phyloP scores from a whole-genome alignment of 2,113 vertebrate genomes.

The Plecotus auritus region DNA sequence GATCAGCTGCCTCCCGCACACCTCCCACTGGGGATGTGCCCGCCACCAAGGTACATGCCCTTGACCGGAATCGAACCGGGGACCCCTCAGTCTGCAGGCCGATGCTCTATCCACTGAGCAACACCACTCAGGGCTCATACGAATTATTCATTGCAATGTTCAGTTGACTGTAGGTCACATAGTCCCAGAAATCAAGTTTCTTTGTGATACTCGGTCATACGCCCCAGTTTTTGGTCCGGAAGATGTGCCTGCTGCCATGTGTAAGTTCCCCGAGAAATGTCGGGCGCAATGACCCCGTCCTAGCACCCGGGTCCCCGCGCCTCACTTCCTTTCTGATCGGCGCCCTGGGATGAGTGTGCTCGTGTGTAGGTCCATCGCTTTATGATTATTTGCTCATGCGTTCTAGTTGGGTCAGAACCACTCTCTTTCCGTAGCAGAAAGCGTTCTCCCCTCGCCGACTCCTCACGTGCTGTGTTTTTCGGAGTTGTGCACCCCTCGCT shows the following conservation, averaged over 20 bases:
- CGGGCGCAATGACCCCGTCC: accelerated
- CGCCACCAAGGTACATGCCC: no score
- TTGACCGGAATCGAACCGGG: no score
- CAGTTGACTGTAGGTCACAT: neutral
- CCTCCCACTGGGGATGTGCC: no score
- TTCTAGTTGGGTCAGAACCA: neutral
- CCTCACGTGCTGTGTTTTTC: no score
- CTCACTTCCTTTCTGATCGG: neutral
- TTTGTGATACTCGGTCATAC: neutral
- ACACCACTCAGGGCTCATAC: no score
- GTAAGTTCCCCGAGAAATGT: neutral
- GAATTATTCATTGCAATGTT: neutral
- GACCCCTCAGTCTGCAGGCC: no score
- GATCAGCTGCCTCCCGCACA: no score
- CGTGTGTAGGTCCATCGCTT: no score
- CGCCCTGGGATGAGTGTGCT: no score
- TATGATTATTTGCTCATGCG: accelerated
- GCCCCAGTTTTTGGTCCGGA: neutral
- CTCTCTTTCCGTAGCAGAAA: accelerated
- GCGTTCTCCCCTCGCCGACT: no score
- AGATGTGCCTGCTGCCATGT: neutral
- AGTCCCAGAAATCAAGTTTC: neutral
- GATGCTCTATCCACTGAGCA: no score
- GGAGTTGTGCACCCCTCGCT: accelerated
- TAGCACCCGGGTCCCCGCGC: accelerated